Conservation (phyloP, 2,888 invertebrate species). For the Diadegma fenestrale region DNA sequence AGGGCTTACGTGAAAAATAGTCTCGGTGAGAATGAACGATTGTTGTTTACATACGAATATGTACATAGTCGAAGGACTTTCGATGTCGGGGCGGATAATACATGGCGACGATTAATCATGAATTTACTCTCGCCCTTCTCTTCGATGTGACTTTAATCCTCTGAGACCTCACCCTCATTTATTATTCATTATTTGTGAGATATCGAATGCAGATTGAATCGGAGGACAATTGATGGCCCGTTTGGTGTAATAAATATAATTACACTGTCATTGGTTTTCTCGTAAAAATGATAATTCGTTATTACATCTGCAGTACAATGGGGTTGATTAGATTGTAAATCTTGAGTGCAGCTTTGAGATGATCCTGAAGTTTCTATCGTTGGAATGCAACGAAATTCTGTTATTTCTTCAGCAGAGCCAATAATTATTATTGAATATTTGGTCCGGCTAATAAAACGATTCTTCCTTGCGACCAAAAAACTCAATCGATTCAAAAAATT, state of each 20-base stretch:
- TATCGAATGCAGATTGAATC: background rate
- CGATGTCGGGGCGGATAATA: slow-evolving; percentile 29
- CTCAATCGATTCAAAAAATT: no score
- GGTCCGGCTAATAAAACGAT: no score
- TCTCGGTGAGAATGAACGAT: slow-evolving; percentile 33
- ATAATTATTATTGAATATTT: no score
- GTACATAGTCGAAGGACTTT: slow-evolving; percentile 25
- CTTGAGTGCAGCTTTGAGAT: background rate
- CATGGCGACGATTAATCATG: slow-evolving; percentile 16
- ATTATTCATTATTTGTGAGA: background rate
- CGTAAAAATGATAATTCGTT: background rate
- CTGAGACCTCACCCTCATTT: background rate
- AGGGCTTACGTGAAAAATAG: slow-evolving; percentile 14
- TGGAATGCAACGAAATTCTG: no score
- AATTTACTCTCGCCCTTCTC: background rate
- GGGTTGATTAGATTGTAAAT: background rate
- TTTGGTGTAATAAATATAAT: background rate
- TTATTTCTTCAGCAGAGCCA: no score
- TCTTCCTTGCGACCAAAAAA: no score
- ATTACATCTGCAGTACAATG: background rate
- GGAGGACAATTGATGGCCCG: background rate
- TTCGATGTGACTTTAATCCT: background rate
- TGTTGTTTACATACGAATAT: background rate
- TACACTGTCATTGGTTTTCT: background rate
- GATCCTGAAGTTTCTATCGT: no score